Conservation (phyloP, 2,113 vertebrate genomes). For the Indri indri region DNA sequence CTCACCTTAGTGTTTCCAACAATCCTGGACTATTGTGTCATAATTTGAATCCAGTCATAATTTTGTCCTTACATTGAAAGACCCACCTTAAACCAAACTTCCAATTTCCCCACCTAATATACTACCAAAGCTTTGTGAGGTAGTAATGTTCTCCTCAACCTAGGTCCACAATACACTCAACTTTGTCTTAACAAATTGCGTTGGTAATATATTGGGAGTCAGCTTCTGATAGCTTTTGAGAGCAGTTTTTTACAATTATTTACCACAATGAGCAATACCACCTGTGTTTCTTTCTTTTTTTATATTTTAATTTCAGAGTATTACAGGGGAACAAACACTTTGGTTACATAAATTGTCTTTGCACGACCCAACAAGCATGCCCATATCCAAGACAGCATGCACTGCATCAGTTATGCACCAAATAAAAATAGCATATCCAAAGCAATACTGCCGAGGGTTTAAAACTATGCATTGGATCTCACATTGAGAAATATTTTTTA, state of each 20-base stretch:
- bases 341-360: too few species aligned
- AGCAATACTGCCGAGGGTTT: background rate
- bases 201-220: background rate
- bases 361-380: too few species aligned
- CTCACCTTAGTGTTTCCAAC: background rate
- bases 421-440: background rate
- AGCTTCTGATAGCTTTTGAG: background rate
- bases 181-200: background rate
- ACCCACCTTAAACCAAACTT: background rate
- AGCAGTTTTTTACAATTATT: background rate
- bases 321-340: too few species aligned
- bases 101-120: background rate
- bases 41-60: background rate
- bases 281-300: background rate
- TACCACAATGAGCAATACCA: background rate
- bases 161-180: background rate
- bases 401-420: background rate
- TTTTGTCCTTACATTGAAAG: background rate
- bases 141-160: fast-evolving
- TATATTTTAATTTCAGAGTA: too few species aligned
- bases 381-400: too few species aligned
- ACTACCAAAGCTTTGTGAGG: background rate
- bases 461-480: background rate
- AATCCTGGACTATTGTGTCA: background rate
- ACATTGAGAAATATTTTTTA: background rate